Evolutionary conservation across 2,113 vertebrate species (phyloP), one percentile per base, ranked within the genome.

Genomic region (Takifugu bimaculatus): DNA sequence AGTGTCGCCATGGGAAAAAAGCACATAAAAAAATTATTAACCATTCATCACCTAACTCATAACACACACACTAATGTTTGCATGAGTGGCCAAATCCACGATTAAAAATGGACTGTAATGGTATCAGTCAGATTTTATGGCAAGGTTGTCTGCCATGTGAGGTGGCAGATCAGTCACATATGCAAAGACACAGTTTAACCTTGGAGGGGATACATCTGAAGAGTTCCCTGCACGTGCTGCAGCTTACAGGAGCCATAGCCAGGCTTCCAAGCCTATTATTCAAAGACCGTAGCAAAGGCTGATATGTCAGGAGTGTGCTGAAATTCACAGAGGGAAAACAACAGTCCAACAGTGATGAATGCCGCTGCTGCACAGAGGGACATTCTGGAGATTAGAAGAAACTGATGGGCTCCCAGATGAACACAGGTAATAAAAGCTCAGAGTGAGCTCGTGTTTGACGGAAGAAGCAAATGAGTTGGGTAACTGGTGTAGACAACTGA

Each of bases 301-400:
- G 78, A 76, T 79, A 76, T 71, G 55, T 87, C 74, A 67, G 82
- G 78, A 83, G 74, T 53, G 2, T 72, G 65, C 65, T 68, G 69
- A 78, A 63, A 68, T 83, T 77, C 78, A 70, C 69, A 49, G 64
- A 64, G 9, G 11, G 57, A 68, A 81, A 70, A 73, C 62, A 71
- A 50, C 42, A 13, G 29, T n/a, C 32, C 14, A 11, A 28, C 60
- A 60, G 45, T 75, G 68, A 79, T 70, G 42, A 76, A 80, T 52
- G 49, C 52, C 12, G 57, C 65, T 63, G 68, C 52, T 32, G 29
- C 25, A 62, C 52, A 45, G 74, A 60, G 68, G 58, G 15, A 59
- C 3, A 2, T 20, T 64, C 13, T 57, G 28, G 27, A 59, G 47
- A 49, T 45, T 29, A 60, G n/a, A 42, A 39, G 35, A 39, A 39